Conservation (phyloP, 1,140 invertebrate species). For the Papilio dardanus region DNA sequence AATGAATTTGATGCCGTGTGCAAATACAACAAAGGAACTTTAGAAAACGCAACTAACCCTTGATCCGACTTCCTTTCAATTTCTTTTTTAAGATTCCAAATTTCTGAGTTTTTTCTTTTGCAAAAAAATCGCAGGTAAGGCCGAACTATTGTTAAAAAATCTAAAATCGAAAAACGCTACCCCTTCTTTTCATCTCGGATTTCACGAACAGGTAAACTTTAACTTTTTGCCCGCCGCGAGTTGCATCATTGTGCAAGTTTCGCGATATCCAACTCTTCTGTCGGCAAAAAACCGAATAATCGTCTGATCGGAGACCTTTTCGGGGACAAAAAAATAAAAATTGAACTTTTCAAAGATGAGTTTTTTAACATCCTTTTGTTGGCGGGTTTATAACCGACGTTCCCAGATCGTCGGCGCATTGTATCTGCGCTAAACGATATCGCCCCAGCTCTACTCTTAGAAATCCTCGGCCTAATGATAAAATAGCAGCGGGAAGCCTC, state of each 20-base stretch:
- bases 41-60: conserved; percentile 73
- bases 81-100: conserved; percentile 65
- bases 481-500: conserved; percentile 73
- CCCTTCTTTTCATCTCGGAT: conserved; percentile 78
- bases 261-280: conserved; percentile 78
- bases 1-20: conserved; percentile 70
- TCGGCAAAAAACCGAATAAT: conserved; percentile 67
- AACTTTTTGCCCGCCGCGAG: conserved; percentile 66
- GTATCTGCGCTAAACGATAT: conserved; percentile 70
- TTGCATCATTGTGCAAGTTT: conserved; percentile 71
- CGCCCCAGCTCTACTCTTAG: conserved; percentile 59
- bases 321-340: conserved; percentile 65
- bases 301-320: conserved; percentile 74
- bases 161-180: conserved; percentile 67
- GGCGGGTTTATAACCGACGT: conserved; percentile 73
- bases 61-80: conserved; percentile 75
- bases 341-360: conserved; percentile 66
- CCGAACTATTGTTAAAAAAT: conserved; percentile 65
- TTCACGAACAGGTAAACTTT: conserved; percentile 79
- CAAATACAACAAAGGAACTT: conserved; percentile 56
- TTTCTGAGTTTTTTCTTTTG: conserved; percentile 63
- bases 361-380: conserved; percentile 79
- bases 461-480: conserved; percentile 72
- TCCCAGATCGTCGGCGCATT: conserved; percentile 75
- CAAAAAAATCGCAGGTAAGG: conserved; percentile 68